Conservation (phyloP, 2,113 vertebrate genomes). For the Oncorhynchus clarkii region DNA sequence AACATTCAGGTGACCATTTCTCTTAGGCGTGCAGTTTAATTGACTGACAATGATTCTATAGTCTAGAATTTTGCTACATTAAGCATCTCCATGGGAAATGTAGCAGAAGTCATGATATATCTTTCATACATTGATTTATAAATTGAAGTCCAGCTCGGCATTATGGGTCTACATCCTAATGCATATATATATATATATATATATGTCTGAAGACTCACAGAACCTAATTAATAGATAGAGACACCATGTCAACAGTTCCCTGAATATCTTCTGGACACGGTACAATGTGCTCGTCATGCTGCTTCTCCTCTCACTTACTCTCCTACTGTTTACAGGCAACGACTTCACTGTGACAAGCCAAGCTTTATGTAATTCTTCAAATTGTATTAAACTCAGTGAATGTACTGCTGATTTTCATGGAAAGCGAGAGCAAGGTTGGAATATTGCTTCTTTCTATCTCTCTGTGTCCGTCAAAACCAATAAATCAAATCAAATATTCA, state of each 20-base stretch:
- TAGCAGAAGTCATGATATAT: background rate
- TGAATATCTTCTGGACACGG: background rate
- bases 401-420: background rate
- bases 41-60: conserved; percentile 3
- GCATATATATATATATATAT: background rate
- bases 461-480: background rate
- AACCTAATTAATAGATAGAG: background rate
- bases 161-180: background rate
- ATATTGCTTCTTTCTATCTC: background rate
- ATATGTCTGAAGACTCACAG: background rate
- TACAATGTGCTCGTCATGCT: too few relatives aligned
- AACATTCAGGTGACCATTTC: conserved; percentile 22
- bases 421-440: too few relatives aligned
- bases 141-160: background rate
- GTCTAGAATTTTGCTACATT: conserved; percentile 9
- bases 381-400: background rate
- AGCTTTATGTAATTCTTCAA: background rate
- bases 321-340: background rate
- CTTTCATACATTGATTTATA: conserved; percentile 3
- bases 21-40: conserved; percentile 1
- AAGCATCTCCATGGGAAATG: conserved; percentile 11
- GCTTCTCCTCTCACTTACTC: background rate
- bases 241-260: conserved; percentile 1
- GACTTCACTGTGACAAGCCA: background rate
- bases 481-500: too few relatives aligned